Percentiles rank a stretch among this genome's conserved stretches.
phyloP scores from a whole-genome alignment of 2,888 invertebrate genomes.

The Athetis lepigone region DNA sequence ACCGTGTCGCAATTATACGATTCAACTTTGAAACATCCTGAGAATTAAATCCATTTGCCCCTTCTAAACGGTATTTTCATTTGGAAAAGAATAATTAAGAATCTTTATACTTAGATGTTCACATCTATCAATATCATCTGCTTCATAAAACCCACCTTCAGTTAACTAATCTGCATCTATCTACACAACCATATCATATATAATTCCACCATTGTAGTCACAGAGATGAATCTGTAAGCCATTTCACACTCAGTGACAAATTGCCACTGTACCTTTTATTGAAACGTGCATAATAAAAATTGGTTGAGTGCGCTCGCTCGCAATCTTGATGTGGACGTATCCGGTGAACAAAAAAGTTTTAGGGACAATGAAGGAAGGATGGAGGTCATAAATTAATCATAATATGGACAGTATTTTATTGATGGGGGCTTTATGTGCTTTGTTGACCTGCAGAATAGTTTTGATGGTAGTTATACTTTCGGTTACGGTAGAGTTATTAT shows the following conservation, averaged over 20 bases:
- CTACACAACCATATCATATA: background rate
- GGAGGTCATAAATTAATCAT: conserved; percentile 55
- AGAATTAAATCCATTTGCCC: too few relatives aligned
- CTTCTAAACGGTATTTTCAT: too few relatives aligned
- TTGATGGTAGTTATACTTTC: background rate
- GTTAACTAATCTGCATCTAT: conserved; percentile 1
- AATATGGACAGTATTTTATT: conserved; percentile 49
- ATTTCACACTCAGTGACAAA: conserved; percentile 68
- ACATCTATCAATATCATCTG: too few relatives aligned
- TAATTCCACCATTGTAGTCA: conserved; percentile 35
- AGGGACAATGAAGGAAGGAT: conserved; percentile 39
- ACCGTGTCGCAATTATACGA: too few relatives aligned
- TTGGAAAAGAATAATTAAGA: too few relatives aligned
- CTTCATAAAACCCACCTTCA: background rate
- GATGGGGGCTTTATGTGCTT: conserved; percentile 33
- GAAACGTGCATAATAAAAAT: conserved; percentile 64
- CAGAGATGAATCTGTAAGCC: conserved; percentile 66
- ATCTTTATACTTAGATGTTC: too few relatives aligned
- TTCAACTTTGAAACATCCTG: too few relatives aligned
- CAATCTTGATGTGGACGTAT: conserved; percentile 59
- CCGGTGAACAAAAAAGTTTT: conserved; percentile 55
- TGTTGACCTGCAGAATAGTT: conserved; percentile 18
- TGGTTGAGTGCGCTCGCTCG: conserved; percentile 58
- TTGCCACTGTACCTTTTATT: conserved; percentile 72
- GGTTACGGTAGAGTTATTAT: background rate